Percentiles rank a stretch among this genome's conserved stretches.
These are phyloP conservation scores for Istiophorus platypterus DNA, from an alignment of 2,113 vertebrate species.

Conservation along the genomic window DNA sequence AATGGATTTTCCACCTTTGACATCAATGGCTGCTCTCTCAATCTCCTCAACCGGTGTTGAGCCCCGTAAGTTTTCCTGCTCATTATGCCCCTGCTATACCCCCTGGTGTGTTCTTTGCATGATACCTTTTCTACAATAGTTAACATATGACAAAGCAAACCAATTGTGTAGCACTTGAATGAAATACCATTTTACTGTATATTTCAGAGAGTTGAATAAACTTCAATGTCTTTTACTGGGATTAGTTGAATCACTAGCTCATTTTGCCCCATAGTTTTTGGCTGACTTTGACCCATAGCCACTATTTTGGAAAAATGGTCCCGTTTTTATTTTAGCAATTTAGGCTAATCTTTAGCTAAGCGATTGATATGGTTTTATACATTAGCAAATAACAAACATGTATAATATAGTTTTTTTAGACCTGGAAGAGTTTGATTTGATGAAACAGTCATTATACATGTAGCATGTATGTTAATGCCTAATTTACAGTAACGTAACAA, in stretches of 20 bases:
- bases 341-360: conserved; percentile 44
- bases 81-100: no score
- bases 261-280: neutral
- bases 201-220: conserved; percentile 7
- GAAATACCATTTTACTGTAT: neutral
- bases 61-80: conserved; percentile 5
- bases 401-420: neutral
- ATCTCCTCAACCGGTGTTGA: conserved; percentile 23
- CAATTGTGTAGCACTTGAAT: neutral
- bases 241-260: no score
- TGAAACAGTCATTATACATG: neutral
- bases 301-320: conserved; percentile 46
- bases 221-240: neutral
- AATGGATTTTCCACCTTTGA: conserved; percentile 19
- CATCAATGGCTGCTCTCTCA: conserved; percentile 27
- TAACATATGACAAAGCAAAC: neutral
- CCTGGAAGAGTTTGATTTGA: no score
- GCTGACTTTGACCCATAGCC: conserved; percentile 32
- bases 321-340: conserved; percentile 26
- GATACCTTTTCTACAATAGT: conserved; percentile 20
- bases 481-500: neutral
- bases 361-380: conserved; percentile 5
- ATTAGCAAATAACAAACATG: neutral
- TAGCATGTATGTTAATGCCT: neutral
- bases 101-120: conserved; percentile 11